These are phyloP conservation scores for Microtus ochrogaster DNA, from an alignment of 2,113 vertebrate genomes.

Conservation along the genomic window DNA sequence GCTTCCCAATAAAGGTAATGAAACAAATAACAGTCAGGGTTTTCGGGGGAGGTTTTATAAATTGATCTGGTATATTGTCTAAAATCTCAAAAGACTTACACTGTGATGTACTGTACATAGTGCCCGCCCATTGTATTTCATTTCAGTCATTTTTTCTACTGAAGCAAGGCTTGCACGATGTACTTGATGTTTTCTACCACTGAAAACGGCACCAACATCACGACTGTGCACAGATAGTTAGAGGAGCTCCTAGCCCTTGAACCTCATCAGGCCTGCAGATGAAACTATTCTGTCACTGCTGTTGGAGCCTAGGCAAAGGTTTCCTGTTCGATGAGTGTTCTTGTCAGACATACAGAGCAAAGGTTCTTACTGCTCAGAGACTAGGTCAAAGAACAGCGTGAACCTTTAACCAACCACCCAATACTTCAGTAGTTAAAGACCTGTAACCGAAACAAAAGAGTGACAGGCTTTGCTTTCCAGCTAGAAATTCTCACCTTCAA, in stretches of 20 bases:
- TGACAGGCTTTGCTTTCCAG: background rate
- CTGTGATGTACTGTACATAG: background rate
- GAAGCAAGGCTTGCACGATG: background rate
- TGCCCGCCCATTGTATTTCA: background rate
- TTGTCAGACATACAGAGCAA: background rate
- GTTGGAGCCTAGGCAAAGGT: background rate
- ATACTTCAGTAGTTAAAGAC: constrained; percentile 5
- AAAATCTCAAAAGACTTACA: background rate
- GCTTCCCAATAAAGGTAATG: background rate
- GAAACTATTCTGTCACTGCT: constrained; percentile 44
- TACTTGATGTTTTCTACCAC: background rate
- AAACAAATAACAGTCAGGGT: background rate
- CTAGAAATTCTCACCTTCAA: background rate
- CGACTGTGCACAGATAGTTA: background rate
- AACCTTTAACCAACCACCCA: background rate
- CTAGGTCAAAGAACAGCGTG: background rate
- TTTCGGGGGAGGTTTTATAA: background rate
- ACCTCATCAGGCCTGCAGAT: background rate
- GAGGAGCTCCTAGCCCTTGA: background rate
- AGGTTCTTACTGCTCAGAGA: background rate
- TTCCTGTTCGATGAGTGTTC: constrained; percentile 1
- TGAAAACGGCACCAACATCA: background rate
- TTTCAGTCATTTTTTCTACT: background rate
- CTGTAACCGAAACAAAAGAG: constrained; percentile 11
- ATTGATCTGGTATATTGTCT: background rate